phyloP scores from a whole-genome alignment of 2,113 vertebrate genomes.

The Epinephelus cyanopodus region DNA sequence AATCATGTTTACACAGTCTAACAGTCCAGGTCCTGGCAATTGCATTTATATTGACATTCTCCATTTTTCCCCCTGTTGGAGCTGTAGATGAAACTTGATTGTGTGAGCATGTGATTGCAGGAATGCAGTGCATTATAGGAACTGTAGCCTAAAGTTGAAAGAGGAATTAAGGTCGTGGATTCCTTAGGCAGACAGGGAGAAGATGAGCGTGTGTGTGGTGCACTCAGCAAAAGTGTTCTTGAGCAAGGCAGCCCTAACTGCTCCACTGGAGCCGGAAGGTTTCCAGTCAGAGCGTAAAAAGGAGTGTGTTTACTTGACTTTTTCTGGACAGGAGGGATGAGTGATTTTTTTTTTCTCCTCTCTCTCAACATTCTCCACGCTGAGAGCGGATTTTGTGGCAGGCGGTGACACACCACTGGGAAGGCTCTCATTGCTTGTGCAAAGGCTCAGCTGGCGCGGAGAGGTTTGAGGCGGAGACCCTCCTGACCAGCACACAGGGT shows the following conservation, averaged over 20 bases:
- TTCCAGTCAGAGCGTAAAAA: neutral
- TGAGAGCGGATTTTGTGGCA: slow-evolving; percentile 46
- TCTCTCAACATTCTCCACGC: slow-evolving; percentile 20
- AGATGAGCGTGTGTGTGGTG: neutral
- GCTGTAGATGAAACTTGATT: neutral
- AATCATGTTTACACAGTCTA: slow-evolving; percentile 61
- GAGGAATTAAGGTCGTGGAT: neutral
- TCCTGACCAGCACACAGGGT: slow-evolving; percentile 65
- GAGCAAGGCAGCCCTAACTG: slow-evolving; percentile 18
- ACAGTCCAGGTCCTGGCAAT: slow-evolving; percentile 20
- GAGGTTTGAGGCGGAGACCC: slow-evolving; percentile 47
- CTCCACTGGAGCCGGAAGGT: slow-evolving; percentile 3
- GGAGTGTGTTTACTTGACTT: slow-evolving; percentile 19
- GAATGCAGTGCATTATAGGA: neutral
- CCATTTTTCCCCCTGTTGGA: neutral
- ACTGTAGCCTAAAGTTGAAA: slow-evolving; percentile 23
- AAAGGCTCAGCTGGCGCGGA: slow-evolving; percentile 2
- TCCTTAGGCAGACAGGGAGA: neutral
- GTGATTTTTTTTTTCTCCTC: slow-evolving; percentile 24
- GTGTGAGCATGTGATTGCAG: neutral
- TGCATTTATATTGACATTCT: slow-evolving; percentile 41
- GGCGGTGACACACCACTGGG: neutral
- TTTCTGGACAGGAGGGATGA: slow-evolving; percentile 26
- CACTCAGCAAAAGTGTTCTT: neutral
- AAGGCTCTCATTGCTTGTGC: slow-evolving; percentile 3